These are phyloP conservation scores for Cyphomyrus discorhynchus DNA, from an alignment of 2,113 vertebrate genomes.

Conservation along the genomic window DNA sequence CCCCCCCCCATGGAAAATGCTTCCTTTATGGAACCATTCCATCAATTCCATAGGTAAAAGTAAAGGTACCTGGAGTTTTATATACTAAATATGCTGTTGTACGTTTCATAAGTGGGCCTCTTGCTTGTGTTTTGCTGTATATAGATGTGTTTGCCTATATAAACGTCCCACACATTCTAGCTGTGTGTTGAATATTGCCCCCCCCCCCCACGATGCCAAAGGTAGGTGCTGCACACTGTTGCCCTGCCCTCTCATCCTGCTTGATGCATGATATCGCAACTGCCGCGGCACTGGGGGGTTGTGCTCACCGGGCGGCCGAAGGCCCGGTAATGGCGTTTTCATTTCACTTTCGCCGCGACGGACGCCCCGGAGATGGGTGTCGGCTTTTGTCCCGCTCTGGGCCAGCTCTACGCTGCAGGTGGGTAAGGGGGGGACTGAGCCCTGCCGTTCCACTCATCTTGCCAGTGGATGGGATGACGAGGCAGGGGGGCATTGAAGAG, in stretches of 20 bases:
- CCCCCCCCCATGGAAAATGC: constrained; percentile 74
- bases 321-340: constrained; percentile 38
- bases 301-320: constrained; percentile 26
- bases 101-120: not conserved
- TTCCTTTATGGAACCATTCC: constrained; percentile 98
- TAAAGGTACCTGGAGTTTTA: constrained; percentile 86
- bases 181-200: constrained; percentile 28
- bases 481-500: not conserved
- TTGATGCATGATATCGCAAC: constrained; percentile 50
- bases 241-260: constrained; percentile 40
- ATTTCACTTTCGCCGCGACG: constrained; percentile 18
- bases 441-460: constrained; percentile 58
- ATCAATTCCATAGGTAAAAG: constrained; percentile 97
- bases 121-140: constrained; percentile 5
- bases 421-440: constrained; percentile 59
- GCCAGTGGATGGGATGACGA: constrained; percentile 15
- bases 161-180: constrained; percentile 38
- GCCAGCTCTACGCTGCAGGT: constrained; percentile 51
- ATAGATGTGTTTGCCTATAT: constrained; percentile 24
- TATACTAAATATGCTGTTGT: constrained; percentile 28
- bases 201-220: constrained; percentile 53
- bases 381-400: constrained; percentile 52
- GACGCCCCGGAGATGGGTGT: constrained; percentile 39
- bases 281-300: constrained; percentile 34
- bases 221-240: constrained; percentile 63